A percentile compares a stretch with the other conserved stretches of the same genome.
These are phyloP conservation scores for Gallinago undulata DNA, from an alignment of 2,113 vertebrate species.

Conservation along the genomic window DNA sequence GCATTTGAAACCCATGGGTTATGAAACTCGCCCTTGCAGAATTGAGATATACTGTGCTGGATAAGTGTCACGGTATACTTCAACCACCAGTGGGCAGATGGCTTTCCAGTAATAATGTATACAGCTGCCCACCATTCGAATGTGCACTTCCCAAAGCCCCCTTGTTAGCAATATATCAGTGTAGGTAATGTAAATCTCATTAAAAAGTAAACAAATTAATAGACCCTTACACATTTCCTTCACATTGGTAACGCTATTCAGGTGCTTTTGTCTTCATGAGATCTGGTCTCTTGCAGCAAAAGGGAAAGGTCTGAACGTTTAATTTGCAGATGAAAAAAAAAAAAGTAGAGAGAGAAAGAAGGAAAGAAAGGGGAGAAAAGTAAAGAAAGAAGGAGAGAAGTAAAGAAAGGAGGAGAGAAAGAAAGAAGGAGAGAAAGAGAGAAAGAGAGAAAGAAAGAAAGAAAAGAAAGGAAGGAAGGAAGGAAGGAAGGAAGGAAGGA, in stretches of 20 bases:
- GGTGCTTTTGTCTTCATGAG: not conserved
- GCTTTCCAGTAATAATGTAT: not conserved
- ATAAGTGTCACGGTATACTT: not conserved
- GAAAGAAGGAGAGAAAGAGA: no score
- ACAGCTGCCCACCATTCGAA: not conserved
- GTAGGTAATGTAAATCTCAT: not conserved
- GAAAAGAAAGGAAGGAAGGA: no score
- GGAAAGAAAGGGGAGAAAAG: no score
- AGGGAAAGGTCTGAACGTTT: not conserved
- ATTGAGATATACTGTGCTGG: not conserved
- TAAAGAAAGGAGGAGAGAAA: no score
- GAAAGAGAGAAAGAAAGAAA: no score
- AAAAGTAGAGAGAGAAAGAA: not conserved
- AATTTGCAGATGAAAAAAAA: not conserved
- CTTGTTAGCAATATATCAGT: not conserved
- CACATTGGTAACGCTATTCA: not conserved
- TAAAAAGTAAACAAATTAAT: not conserved
- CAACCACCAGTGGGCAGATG: not conserved
- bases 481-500: no score
- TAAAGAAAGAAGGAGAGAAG: no score
- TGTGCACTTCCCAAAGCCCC: not conserved
- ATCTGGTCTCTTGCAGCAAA: not conserved
- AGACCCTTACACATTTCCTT: not conserved
- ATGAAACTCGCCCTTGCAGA: not conserved
- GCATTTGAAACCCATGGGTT: not conserved